These are phyloP conservation scores for Amblyraja radiata DNA, from an alignment of 2,797 vertebrate genomes.

Conservation along the genomic window DNA sequence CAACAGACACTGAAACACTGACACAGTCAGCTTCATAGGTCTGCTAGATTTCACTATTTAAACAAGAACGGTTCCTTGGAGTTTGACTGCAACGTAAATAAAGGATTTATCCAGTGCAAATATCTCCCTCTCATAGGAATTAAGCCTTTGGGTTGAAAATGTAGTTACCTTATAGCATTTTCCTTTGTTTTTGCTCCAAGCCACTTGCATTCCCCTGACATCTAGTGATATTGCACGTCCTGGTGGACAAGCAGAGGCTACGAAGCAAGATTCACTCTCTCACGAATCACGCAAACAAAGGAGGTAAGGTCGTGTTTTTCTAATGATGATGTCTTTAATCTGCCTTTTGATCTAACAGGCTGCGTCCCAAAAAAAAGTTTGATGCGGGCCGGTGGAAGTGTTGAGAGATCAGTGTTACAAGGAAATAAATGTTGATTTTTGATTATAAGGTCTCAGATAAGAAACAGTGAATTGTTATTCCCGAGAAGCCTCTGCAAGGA, in stretches of 20 bases:
- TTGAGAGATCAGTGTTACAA: slow-evolving; percentile 61
- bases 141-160: background rate
- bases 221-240: slow-evolving; percentile 24
- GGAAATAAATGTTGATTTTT: slow-evolving; percentile 61
- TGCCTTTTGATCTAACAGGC: slow-evolving; percentile 35
- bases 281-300: slow-evolving; percentile 41
- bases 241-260: slow-evolving; percentile 25
- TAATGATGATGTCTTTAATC: slow-evolving; percentile 40
- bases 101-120: background rate
- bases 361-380: slow-evolving; percentile 37
- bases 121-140: background rate
- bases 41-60: background rate
- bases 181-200: slow-evolving; percentile 21
- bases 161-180: slow-evolving; percentile 13
- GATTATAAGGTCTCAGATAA: slow-evolving; percentile 52
- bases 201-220: slow-evolving; percentile 34
- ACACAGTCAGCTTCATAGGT: background rate
- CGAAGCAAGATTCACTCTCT: slow-evolving; percentile 16
- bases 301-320: slow-evolving; percentile 48
- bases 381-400: slow-evolving; percentile 49
- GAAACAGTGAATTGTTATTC: slow-evolving; percentile 25
- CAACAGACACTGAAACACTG: background rate
- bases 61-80: background rate
- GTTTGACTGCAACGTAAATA: background rate
- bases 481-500: slow-evolving; percentile 24